Evolutionary conservation across 2,888 invertebrate species (phyloP), one percentile per base, ranked within the genome.

Genomic region (Argyresthia goedartella): DNA sequence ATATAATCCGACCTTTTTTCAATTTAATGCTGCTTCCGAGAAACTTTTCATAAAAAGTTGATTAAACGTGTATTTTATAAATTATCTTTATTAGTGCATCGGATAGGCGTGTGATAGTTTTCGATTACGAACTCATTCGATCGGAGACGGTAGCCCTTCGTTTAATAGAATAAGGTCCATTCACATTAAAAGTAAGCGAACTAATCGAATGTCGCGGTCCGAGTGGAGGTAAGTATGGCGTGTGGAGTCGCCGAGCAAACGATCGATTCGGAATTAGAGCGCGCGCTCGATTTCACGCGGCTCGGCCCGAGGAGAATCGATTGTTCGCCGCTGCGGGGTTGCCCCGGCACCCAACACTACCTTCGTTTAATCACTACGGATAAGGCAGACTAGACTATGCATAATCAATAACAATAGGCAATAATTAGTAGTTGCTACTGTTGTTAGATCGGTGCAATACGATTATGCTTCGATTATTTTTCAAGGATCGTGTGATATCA

Each of bases 241-340:
- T 25, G 25, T 25, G 25, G 25, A 25, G 25, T 25, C 25, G 25
- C 62, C 68, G 63, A 62, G 63, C 67, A 73, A 72, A 71, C 64
- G 66, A 78, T 75, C 74, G 77, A 73, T 75, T 73, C 63, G 67
- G 64, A 71, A 71, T 67, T 52, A 68, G 74, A 70, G 67, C 71
- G 72, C 58, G 64, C 69, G 69, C 65, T 71, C 74, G 79, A 85
- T 85, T 86, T 84, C 81, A 86, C 80, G 81, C 81, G 70, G 64
- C 43, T 51, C 62, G 66, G 62, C 68, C 67, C 78, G 80, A 60
- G 69, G 71, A 66, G 66, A 82, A 85, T 84, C 77, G 81, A 82
- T 84, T 78, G 66, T 60, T 49, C 51, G 52, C 50, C 33, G 33
- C 14, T 16, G 46, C 16, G 25, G 46, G 51, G 51, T 46, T 34